Conservation (phyloP, 1,140 invertebrate genomes). For the Cydia strobilella region DNA sequence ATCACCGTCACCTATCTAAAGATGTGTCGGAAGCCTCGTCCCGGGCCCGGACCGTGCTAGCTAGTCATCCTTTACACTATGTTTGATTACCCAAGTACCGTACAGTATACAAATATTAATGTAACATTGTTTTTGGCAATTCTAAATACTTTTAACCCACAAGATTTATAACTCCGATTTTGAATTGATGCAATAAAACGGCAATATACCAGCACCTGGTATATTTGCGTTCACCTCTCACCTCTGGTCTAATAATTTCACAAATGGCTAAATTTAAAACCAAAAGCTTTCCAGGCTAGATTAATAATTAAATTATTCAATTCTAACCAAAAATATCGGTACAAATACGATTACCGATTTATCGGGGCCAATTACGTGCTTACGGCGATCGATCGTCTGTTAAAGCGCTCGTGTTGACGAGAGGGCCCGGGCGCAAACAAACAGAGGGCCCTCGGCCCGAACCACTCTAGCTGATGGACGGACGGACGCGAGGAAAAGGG, state of each 20-base stretch:
- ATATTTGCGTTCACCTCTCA: background rate
- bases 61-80: too few relatives aligned
- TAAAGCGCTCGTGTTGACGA: conserved; percentile 20
- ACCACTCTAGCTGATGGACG: conserved; percentile 15
- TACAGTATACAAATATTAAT: too few relatives aligned
- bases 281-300: background rate
- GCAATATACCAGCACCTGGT: background rate
- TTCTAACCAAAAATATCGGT: background rate
- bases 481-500: conserved; percentile 11
- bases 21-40: too few relatives aligned
- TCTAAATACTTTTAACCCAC: too few relatives aligned
- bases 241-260: background rate
- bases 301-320: background rate
- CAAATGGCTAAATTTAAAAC: background rate
- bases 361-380: conserved; percentile 13
- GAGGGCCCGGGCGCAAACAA: conserved; percentile 14
- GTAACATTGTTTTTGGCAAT: too few relatives aligned
- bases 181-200: background rate
- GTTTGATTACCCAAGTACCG: too few relatives aligned
- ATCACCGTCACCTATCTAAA: too few relatives aligned
- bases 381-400: conserved; percentile 10
- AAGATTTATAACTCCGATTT: too few relatives aligned
- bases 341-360: background rate
- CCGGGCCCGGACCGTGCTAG: too few relatives aligned
- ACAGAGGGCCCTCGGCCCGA: conserved; percentile 7